These are phyloP conservation scores for Caloenas nicobarica DNA, from an alignment of 2,113 vertebrate genomes.

Conservation along the genomic window DNA sequence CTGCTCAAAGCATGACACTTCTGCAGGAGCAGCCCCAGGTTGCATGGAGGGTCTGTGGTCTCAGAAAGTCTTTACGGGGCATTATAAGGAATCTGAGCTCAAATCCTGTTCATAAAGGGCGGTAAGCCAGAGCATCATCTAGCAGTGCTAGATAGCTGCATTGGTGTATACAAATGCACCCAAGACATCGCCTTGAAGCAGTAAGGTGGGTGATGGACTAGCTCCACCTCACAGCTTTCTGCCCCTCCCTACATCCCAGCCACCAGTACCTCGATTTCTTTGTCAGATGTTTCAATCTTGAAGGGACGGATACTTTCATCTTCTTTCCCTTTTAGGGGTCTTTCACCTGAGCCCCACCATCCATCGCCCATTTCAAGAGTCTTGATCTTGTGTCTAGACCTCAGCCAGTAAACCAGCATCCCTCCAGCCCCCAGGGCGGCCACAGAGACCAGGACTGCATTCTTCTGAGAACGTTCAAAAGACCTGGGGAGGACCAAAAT, in stretches of 20 bases:
- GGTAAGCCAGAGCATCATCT: neutral
- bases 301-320: constrained; percentile 77
- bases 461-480: constrained; percentile 51
- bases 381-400: constrained; percentile 62
- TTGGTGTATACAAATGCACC: neutral
- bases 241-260: neutral
- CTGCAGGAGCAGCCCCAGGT: neutral
- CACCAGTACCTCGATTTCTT: constrained; percentile 77
- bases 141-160: neutral
- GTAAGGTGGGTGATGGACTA: neutral
- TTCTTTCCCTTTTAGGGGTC: constrained; percentile 48
- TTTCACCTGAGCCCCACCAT: constrained; percentile 84
- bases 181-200: neutral
- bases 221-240: neutral
- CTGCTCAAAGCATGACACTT: neutral
- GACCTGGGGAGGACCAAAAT: constrained; percentile 30
- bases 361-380: constrained; percentile 81
- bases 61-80: neutral
- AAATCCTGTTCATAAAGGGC: neutral
- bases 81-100: neutral
- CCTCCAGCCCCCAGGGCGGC: constrained; percentile 71
- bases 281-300: constrained; percentile 75
- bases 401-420: constrained; percentile 73
- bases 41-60: neutral
- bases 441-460: constrained; percentile 64